Percentiles rank a stretch among this genome's conserved stretches.
Evolutionary conservation across 2,888 invertebrate genomes (phyloP).

Genomic region (Nebria salina): DNA sequence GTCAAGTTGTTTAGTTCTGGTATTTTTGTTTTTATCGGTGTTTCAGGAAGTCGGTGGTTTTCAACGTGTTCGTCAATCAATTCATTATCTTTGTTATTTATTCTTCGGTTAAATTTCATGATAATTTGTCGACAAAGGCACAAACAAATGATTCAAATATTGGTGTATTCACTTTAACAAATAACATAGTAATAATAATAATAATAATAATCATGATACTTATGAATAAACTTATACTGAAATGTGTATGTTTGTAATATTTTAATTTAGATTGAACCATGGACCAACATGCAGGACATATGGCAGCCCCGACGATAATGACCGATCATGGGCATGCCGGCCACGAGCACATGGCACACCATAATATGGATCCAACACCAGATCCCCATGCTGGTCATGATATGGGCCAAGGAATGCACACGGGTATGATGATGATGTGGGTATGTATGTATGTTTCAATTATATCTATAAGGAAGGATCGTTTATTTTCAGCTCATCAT

Average conservation of each 20-base stretch:
- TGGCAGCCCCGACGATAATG: neutral
- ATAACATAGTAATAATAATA: too few relatives aligned
- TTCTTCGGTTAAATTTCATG: neutral
- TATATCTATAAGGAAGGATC: too few relatives aligned
- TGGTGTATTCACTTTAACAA: neutral
- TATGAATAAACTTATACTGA: neutral
- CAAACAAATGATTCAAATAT: neutral
- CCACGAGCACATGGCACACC: constrained; percentile 48
- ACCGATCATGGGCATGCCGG: constrained; percentile 47
- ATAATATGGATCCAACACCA: neutral
- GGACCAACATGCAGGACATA: neutral
- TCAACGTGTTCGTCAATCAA: constrained; percentile 2
- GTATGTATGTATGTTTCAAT: constrained; percentile 56
- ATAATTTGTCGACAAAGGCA: neutral
- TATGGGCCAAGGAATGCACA: constrained; percentile 47
- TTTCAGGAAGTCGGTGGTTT: constrained; percentile 11
- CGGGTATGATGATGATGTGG: constrained; percentile 56
- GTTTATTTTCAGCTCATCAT: too few relatives aligned
- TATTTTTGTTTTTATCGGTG: constrained; percentile 1
- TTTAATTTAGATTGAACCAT: neutral
- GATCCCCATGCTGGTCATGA: constrained; percentile 26
- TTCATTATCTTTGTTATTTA: neutral
- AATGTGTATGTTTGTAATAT: too few relatives aligned
- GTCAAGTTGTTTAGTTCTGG: neutral
- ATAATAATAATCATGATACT: too few relatives aligned